phyloP scores from a whole-genome alignment of 2,888 invertebrate genomes.

The Brassicogethes aeneus region DNA sequence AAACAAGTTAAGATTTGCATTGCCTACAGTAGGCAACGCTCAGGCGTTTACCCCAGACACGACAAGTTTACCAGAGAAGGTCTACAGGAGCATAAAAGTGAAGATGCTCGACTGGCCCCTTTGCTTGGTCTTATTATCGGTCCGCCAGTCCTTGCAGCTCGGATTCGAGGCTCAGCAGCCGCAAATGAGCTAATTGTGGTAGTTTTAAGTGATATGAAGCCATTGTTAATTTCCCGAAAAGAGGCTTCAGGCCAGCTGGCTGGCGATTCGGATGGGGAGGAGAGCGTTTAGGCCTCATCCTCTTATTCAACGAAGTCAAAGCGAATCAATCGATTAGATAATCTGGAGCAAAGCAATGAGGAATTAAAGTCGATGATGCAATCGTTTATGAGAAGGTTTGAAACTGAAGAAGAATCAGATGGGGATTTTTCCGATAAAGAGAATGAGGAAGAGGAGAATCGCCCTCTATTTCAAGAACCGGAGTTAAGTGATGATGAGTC shows the following conservation, averaged over 20 bases:
- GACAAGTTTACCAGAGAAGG: slow-evolving; percentile 14
- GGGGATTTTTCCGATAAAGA: neutral
- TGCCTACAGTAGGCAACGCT: slow-evolving; percentile 17
- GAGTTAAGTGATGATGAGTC: neutral
- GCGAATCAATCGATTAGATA: no score
- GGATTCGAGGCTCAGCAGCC: slow-evolving; percentile 17
- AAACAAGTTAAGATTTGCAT: slow-evolving; percentile 18
- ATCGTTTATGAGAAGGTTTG: neutral
- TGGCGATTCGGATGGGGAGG: no score
- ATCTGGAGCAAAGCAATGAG: no score
- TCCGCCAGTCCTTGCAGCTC: slow-evolving; percentile 15
- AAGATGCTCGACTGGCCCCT: slow-evolving; percentile 18
- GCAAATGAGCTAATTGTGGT: slow-evolving; percentile 14
- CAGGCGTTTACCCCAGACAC: slow-evolving; percentile 15
- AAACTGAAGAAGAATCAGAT: no score
- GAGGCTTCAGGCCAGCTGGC: slow-evolving; percentile 2
- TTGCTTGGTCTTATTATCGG: slow-evolving; percentile 16
- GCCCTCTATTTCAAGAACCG: neutral
- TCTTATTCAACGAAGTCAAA: no score
- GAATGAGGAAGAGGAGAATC: neutral
- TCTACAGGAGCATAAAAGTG: slow-evolving; percentile 16
- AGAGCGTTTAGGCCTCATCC: no score
- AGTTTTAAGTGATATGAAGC: slow-evolving; percentile 15
- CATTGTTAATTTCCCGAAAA: slow-evolving; percentile 12
- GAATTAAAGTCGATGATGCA: no score